A percentile compares a stretch with the other conserved stretches of the same genome.
These are phyloP conservation scores for Ostrea denselamellosa DNA, from an alignment of 1,140 invertebrate species.

Conservation along the genomic window DNA sequence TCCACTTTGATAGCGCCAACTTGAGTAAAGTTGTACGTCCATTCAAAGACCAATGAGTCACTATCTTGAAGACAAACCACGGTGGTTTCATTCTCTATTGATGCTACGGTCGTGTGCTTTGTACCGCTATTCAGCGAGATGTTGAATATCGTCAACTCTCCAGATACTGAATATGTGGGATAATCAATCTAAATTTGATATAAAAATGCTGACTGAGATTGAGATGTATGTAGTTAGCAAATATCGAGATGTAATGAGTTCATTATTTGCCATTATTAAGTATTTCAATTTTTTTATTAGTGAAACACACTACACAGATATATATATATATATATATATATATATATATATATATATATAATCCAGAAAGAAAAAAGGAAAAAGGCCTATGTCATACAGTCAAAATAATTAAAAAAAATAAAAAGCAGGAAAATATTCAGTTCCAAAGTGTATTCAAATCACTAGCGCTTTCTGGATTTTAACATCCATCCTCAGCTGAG, in stretches of 20 bases:
- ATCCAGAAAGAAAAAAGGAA: too few species aligned
- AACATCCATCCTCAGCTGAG: too few species aligned
- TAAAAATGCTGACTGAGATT: background rate
- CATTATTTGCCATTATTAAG: background rate
- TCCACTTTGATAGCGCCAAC: background rate
- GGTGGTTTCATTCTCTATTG: background rate
- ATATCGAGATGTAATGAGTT: too few species aligned
- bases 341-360: too few species aligned
- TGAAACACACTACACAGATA: too few species aligned
- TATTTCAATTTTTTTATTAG: background rate
- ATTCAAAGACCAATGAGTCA: background rate
- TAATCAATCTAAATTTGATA: background rate
- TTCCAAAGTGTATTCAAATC: too few species aligned
- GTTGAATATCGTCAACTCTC: slow-evolving; percentile 4
- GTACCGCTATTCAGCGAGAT: background rate
- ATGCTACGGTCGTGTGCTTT: background rate
- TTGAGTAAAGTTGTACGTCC: background rate
- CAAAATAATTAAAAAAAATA: too few species aligned
- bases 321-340: too few species aligned
- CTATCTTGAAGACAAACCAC: background rate
- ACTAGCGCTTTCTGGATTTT: too few species aligned
- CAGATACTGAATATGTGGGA: background rate
- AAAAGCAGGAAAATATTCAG: too few species aligned
- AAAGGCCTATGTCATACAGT: too few species aligned
- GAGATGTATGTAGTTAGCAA: background rate